A percentile compares a stretch with the other conserved stretches of the same genome.
These are phyloP conservation scores for Platalea minor DNA, from an alignment of 2,797 vertebrate genomes.

Conservation along the genomic window DNA sequence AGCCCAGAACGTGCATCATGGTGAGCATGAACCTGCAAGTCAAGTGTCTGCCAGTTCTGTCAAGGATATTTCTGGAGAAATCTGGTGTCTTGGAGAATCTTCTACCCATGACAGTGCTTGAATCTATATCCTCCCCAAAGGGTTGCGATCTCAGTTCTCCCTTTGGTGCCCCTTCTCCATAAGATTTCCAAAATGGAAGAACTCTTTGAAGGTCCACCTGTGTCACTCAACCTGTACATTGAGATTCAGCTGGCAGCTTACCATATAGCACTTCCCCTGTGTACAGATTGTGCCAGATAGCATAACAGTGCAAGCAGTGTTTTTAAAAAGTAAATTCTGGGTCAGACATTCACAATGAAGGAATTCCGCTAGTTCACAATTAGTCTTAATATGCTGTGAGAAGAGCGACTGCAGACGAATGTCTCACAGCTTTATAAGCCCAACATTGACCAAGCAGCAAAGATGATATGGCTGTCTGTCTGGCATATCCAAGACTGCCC, in stretches of 20 bases:
- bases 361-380: neutral
- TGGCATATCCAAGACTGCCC: neutral
- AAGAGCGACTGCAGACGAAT: neutral
- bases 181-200: neutral
- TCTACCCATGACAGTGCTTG: neutral
- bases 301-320: neutral
- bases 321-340: neutral
- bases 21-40: neutral
- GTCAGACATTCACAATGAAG: neutral
- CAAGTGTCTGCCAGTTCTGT: neutral
- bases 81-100: neutral
- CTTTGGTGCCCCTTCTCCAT: neutral
- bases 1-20: rapidly evolving
- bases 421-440: neutral
- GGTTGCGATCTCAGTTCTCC: neutral
- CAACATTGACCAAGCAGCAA: neutral
- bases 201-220: neutral
- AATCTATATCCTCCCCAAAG: neutral
- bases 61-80: neutral
- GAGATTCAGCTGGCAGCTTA: neutral
- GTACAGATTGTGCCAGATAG: neutral
- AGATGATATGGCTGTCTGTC: neutral
- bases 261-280: neutral
- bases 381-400: neutral
- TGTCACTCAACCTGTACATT: neutral